Evolutionary conservation across 2,888 invertebrate species (phyloP).

Genomic region (Muscina levida): DNA sequence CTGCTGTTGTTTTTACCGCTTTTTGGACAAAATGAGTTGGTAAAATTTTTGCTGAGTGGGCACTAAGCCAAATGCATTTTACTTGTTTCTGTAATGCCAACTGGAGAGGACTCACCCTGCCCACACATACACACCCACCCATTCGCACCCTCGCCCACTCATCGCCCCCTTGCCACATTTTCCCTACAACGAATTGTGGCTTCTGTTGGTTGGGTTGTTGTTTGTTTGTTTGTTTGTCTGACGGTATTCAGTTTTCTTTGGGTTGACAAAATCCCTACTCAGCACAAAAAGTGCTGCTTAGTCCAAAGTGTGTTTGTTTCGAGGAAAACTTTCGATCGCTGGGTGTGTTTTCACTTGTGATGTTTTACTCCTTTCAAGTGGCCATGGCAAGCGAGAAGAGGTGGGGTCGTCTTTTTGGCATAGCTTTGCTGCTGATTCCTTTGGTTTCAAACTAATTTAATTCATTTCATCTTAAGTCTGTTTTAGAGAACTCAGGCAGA

Average conservation of each 20-base stretch:
- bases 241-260: slow-evolving; percentile 46
- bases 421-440: neutral
- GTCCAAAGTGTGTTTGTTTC: slow-evolving; percentile 23
- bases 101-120: slow-evolving; percentile 7
- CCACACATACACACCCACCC: no score
- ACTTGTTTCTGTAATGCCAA: slow-evolving; percentile 37
- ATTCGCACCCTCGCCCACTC: no score
- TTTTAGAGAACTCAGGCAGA: slow-evolving; percentile 3
- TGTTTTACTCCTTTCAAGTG: no score
- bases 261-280: neutral
- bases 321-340: no score
- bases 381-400: no score
- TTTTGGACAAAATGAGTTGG: slow-evolving; percentile 18
- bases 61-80: slow-evolving; percentile 63
- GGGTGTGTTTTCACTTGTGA: no score
- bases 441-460: slow-evolving; percentile 39
- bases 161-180: neutral
- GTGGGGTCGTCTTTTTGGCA: no score
- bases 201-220: slow-evolving; percentile 10
- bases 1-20: slow-evolving; percentile 5
- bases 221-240: slow-evolving; percentile 14
- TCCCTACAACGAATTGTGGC: neutral
- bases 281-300: slow-evolving; percentile 25
- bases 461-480: slow-evolving; percentile 50
- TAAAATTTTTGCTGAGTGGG: slow-evolving; percentile 36